Evolutionary conservation across 2,797 vertebrate species (phyloP), one percentile per base, ranked within the genome.

Genomic region (Pseudomugil tenellus): DNA sequence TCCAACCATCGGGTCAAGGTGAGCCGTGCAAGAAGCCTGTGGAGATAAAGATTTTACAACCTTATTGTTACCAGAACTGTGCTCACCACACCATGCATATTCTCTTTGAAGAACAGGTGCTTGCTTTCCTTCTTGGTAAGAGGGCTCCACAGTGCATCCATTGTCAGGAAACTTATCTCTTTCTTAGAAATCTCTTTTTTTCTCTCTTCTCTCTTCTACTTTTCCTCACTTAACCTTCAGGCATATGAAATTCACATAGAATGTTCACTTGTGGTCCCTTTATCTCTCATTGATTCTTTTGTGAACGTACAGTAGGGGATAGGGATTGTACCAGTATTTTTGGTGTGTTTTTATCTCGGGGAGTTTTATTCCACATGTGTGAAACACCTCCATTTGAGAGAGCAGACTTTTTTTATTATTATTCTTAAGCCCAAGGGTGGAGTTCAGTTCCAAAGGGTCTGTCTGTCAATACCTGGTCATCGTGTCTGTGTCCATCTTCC

Each of bases 391-490:
- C 70, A 67, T 83, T 86, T 80, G 77, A 85, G 76, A 80, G 80
- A 63, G 77, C 70, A 80, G 86, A 67, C 63, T 72, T 92, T 87
- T 93, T 89, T 89, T 69, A 13, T 37, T 37, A 14, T 43, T 39
- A 83, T 90, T 67, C 55, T 51, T 28, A 56, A 29, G 87, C 91
- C 85, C 46, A 77, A 84, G 86, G 86, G 79, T 85, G 51, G 66
- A n/a, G 75, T 68, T 46, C 21, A 59, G 69, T 86, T 90, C 85
- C 71, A 28, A 74, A 75, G 86, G 85, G 87, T 86, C 71, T 26
- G 7, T 57, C 76, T 65, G 81, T 93, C 93, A 84, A 93, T 93
- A 93, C 86, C 86, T 75, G 89, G 80, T 84, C 90, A 92, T 91
- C 91, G 91, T 92, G 67, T 90, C 87, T 67, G 81, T 74, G 83